phyloP scores from a whole-genome alignment of 2,113 vertebrate species.

The Nothocercus nigrocapillus region DNA sequence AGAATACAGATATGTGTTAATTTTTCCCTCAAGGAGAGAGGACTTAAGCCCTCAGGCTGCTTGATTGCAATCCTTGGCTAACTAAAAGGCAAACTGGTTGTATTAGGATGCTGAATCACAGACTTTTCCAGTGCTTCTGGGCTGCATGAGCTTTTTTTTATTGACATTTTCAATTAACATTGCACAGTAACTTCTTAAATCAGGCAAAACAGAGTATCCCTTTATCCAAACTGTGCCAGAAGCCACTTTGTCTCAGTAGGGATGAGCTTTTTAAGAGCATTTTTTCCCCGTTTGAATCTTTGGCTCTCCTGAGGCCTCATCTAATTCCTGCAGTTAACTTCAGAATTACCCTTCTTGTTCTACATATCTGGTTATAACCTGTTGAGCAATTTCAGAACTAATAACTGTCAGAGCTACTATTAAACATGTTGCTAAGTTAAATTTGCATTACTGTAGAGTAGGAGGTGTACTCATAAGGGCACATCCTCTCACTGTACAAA shows the following conservation, averaged over 20 bases:
- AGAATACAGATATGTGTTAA: neutral
- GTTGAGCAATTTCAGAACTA: neutral
- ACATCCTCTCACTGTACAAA: neutral
- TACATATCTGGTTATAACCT: neutral
- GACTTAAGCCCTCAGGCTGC: neutral
- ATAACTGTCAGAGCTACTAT: neutral
- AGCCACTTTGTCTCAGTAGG: neutral
- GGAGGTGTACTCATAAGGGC: neutral
- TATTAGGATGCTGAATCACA: neutral
- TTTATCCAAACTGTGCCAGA: neutral
- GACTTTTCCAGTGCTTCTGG: neutral
- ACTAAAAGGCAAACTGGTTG: neutral
- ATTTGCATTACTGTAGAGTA: neutral
- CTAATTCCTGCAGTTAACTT: neutral
- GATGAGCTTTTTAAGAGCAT: neutral
- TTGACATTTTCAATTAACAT: neutral
- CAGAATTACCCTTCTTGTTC: neutral
- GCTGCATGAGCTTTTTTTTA: neutral
- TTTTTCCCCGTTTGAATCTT: neutral
- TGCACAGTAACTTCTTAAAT: neutral
- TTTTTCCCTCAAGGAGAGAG: neutral
- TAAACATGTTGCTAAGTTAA: neutral
- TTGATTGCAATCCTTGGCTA: too few relatives aligned
- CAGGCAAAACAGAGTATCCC: neutral
- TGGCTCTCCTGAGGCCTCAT: neutral